phyloP scores from a whole-genome alignment of 2,888 invertebrate genomes.

The Drosophila nr. perissopoda region DNA sequence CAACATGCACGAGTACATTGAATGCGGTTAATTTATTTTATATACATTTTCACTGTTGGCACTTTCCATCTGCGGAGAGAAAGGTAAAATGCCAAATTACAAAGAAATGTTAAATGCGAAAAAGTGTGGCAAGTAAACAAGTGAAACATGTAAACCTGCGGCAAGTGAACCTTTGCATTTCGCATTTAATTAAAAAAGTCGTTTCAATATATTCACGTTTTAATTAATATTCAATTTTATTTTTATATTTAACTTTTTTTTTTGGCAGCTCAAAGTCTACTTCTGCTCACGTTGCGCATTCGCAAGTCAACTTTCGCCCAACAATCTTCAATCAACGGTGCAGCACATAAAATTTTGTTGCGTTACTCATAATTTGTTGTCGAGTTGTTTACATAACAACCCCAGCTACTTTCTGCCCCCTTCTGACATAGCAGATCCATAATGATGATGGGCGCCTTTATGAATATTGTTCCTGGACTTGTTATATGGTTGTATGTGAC shows the following conservation, averaged over 20 bases:
- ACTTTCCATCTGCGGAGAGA: constrained; percentile 19
- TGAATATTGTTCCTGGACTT: constrained; percentile 45
- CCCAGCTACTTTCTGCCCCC: neutral
- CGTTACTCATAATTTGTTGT: constrained; percentile 70
- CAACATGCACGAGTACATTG: constrained; percentile 26
- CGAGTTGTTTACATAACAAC: constrained; percentile 64
- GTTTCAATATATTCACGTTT: constrained; percentile 48
- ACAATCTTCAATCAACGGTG: constrained; percentile 58
- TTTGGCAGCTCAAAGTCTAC: neutral
- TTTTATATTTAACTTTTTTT: neutral
- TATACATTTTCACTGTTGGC: constrained; percentile 27
- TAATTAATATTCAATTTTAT: constrained; percentile 67
- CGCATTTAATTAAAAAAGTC: constrained; percentile 61
- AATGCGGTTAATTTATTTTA: constrained; percentile 53
- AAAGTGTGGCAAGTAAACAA: constrained; percentile 25
- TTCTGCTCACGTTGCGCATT: constrained; percentile 46
- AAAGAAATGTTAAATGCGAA: constrained; percentile 30
- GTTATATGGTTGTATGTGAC: constrained; percentile 24
- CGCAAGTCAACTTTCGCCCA: constrained; percentile 29
- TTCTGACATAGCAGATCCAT: constrained; percentile 2
- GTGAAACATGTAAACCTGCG: constrained; percentile 22
- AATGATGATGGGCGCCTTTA: constrained; percentile 51
- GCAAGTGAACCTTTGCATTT: constrained; percentile 39
- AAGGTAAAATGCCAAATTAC: constrained; percentile 21
- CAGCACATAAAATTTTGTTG: constrained; percentile 71